A percentile compares a stretch with the other conserved stretches of the same genome.
These are phyloP conservation scores for Cydia amplana DNA, from an alignment of 1,140 invertebrate genomes.

Conservation along the genomic window DNA sequence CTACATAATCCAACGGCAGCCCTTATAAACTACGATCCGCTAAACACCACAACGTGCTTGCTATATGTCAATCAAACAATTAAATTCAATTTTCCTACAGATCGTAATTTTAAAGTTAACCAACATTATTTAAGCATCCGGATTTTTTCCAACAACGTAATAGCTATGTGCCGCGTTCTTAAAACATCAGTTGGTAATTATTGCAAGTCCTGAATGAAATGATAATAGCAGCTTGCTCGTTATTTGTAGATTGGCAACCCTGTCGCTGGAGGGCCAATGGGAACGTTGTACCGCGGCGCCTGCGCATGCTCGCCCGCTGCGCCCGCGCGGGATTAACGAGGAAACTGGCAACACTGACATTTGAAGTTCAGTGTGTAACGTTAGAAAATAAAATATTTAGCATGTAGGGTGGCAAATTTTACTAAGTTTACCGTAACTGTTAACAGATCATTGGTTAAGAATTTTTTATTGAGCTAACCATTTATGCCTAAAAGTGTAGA, in stretches of 20 bases:
- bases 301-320: constrained; percentile 66
- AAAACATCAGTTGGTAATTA: constrained; percentile 51
- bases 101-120: constrained; percentile 24
- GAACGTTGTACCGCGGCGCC: constrained; percentile 69
- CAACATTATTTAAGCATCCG: constrained; percentile 31
- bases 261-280: constrained; percentile 65
- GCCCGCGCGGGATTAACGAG: constrained; percentile 36
- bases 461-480: too few relatives aligned
- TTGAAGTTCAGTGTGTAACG: constrained; percentile 4
- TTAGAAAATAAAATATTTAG: not conserved
- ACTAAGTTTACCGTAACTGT: not conserved
- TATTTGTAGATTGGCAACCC: constrained; percentile 69
- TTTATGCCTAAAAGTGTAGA: not conserved
- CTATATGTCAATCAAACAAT: constrained; percentile 31
- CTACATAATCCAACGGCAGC: not conserved
- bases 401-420: not conserved
- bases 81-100: constrained; percentile 31
- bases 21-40: constrained; percentile 25
- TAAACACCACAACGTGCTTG: not conserved
- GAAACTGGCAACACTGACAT: constrained; percentile 29
- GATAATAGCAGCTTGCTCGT: constrained; percentile 61
- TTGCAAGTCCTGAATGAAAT: constrained; percentile 59
- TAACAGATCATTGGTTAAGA: too few relatives aligned
- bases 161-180: constrained; percentile 42
- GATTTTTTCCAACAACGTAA: constrained; percentile 37